Evolutionary conservation across 2,113 vertebrate genomes (phyloP), one percentile per base, ranked within the genome.

Genomic region (Tiliqua scincoides): DNA sequence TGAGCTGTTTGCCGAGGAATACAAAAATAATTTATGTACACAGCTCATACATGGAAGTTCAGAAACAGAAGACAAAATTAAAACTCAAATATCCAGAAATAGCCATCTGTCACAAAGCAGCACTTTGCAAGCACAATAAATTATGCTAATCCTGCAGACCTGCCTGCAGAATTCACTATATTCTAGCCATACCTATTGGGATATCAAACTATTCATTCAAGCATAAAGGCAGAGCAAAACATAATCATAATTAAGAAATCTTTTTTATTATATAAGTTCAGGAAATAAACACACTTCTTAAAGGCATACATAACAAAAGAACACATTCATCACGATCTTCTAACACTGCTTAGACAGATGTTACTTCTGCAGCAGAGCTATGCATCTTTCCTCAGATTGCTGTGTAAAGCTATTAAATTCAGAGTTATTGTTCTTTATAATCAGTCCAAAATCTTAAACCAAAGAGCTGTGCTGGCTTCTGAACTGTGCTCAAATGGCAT

Each of bases 91-190:
- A 77, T 88, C n/a, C 75, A 92, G 71, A 92, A 91, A 89, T 17
- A 90, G 14, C 57, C n/a, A 81, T 86, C 65, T 93, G 61, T 77
- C 75, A 91, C 54, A 89, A 79, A 61, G n/a, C 0, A 86, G 12
- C 23, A 84, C 54, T 67, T 82, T 70, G 54, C 40, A 84, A 78
- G 35, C 23, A 86, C 52, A 10, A 79, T 40, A 77, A 88, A 32
- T 48, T 90, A 27, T 0, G 0, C 0, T 81, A 57, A 87, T 81
- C 32, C 21, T 84, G 62, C 71, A 76, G 80, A 85, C 79, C 17
- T 37, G 92, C 57, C 67, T 73, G 63, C 2, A 72, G 57, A 52
- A 57, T 35, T 37, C 35, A n/a, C 77, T 5, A 78, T 48, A 89
- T 73, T 18, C 11, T 35, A 84, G 21, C 35, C n/a, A 32, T 85